phyloP scores from a whole-genome alignment of 2,888 invertebrate genomes.

The Chymomyza procnemis region DNA sequence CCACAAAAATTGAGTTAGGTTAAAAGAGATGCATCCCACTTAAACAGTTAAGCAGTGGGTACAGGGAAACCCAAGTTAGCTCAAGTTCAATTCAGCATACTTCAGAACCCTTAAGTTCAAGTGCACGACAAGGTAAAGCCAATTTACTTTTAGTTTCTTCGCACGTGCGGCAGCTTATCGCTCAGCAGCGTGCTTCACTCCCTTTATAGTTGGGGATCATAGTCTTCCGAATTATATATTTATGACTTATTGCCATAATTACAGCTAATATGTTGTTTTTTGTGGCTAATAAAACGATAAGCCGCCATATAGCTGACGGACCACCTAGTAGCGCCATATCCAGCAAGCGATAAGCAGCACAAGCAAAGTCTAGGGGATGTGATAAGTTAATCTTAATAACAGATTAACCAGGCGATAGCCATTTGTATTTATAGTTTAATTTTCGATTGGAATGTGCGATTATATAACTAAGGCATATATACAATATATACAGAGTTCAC shows the following conservation, averaged over 20 bases:
- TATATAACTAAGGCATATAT: constrained; percentile 35
- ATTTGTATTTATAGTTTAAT: constrained; percentile 6
- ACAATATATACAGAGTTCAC: neutral
- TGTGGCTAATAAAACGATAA: neutral
- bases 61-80: neutral
- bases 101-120: neutral
- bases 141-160: neutral
- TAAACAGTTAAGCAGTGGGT: neutral
- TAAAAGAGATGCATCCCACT: neutral
- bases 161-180: neutral
- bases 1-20: neutral
- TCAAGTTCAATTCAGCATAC: too few species aligned
- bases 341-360: neutral
- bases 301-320: neutral
- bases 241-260: constrained; percentile 23
- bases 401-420: constrained; percentile 34
- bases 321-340: neutral
- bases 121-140: neutral
- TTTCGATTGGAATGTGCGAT: constrained; percentile 2
- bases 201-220: neutral
- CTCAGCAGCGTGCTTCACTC: neutral
- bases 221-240: constrained; percentile 25
- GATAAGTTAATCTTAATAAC: constrained; percentile 27
- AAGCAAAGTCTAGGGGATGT: constrained; percentile 8
- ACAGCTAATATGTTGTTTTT: constrained; percentile 29